Base-by-base conservation (phyloP, 1,140 invertebrate species). In the Drosophila melanica region DNA sequence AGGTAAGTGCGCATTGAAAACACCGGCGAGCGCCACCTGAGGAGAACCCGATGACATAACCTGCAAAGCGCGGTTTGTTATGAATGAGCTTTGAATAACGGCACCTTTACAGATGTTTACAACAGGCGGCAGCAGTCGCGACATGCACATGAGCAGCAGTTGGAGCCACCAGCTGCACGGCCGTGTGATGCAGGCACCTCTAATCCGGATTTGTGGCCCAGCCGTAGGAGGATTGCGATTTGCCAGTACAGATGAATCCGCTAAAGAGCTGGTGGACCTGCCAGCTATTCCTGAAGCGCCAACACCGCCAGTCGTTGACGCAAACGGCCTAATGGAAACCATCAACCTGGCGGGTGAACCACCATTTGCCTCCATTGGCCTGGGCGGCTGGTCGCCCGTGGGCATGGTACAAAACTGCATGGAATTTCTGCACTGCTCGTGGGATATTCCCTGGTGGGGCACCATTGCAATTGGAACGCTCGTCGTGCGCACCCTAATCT, bases 401-500 rank as follows among this genome's bases (percentile, higher is more conserved):
- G 98, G 98, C 4, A 86, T 97, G 0, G 92, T 98, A 1, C 97
- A 99, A 90, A 93, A 95, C 47, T 93, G 93, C 67, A 92, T 99
- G 77, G 98, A 99, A 92, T 95, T 93, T 77, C 44, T 99, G 9
- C 98, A 99, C 92, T 94, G 97, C 41, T 91, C 92, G 1, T 90
- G 93, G 12, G 95, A 95, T 79, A 50, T 99, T 12, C 98, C 98
- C 2, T 99, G 98, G 98, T 99, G 98, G 97, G 94, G 92, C 18
- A 91, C 96, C 11, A 99, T 99, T 86, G 92, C 95, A 5, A 90
- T 95, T 58, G 97, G 94, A n/a, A 98, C 98, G 4, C 14, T 96
- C 1, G 87, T 94, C 59, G 93, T 98, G 3, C 94, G 97, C 90
- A 74, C 94, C 0, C 59, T 94, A 0, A 93, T 98, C 84, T 97